Evolutionary conservation across 2,888 invertebrate genomes (phyloP).

Genomic region (Hydrotaea cyrtoneurina): DNA sequence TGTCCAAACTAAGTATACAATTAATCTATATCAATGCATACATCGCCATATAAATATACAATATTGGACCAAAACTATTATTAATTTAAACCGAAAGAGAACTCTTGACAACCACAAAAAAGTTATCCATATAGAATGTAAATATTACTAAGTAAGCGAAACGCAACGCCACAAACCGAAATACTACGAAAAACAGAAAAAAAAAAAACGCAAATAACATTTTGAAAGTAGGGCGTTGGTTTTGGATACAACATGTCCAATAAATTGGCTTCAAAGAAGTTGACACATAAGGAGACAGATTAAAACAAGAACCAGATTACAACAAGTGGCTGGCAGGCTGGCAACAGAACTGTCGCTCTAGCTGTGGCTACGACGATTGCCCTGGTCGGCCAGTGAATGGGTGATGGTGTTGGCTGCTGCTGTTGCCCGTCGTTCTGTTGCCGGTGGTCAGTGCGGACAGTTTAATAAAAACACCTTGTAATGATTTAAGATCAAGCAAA

Average conservation of each 20-base stretch:
- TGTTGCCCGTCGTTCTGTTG: constrained; percentile 30
- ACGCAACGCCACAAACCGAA: constrained; percentile 37
- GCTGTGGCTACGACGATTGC: constrained; percentile 18
- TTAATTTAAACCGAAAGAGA: constrained; percentile 3
- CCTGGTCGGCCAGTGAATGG: constrained; percentile 31
- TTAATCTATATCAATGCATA: constrained; percentile 23
- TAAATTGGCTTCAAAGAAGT: constrained; percentile 57
- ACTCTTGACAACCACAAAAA: not conserved
- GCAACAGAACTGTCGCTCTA: not conserved
- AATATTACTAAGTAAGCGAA: constrained; percentile 1
- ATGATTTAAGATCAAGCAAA: constrained; percentile 32
- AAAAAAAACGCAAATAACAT: too few relatives aligned
- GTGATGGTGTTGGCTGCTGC: constrained; percentile 35
- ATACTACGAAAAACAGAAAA: too few relatives aligned
- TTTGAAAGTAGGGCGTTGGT: constrained; percentile 68
- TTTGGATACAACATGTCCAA: constrained; percentile 52
- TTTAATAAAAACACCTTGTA: constrained; percentile 45
- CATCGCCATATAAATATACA: constrained; percentile 5
- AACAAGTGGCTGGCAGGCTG: constrained; percentile 52
- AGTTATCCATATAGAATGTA: constrained; percentile 21
- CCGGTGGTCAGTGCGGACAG: constrained; percentile 40
- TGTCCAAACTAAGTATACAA: constrained; percentile 21
- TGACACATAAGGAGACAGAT: constrained; percentile 66
- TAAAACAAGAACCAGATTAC: constrained; percentile 64
- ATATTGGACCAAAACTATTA: constrained; percentile 31